Percentiles rank a stretch among this genome's conserved stretches.
Conservation (phyloP, 2,888 invertebrate species). For the Lepidochitona cinerea region DNA sequence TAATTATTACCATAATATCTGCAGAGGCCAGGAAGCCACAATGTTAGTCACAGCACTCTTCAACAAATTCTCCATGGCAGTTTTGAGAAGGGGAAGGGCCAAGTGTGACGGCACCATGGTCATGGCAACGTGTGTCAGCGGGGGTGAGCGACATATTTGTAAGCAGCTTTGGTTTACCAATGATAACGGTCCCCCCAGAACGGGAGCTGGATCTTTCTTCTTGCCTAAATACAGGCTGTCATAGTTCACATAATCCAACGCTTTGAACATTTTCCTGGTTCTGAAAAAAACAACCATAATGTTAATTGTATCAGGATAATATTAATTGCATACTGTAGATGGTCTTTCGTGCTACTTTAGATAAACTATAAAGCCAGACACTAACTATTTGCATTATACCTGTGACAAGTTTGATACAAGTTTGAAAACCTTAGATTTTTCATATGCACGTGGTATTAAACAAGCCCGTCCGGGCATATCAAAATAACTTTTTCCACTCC, state of each 20-base stretch:
- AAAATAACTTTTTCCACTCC: no score
- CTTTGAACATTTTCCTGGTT: slow-evolving; percentile 41
- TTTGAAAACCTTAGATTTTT: no score
- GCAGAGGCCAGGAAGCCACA: slow-evolving; percentile 54
- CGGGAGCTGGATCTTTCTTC: slow-evolving; percentile 17
- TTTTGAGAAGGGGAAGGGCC: slow-evolving; percentile 40
- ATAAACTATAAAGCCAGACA: no score
- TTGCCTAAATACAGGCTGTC: slow-evolving; percentile 38
- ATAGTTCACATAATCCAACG: slow-evolving; percentile 48
- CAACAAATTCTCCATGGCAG: slow-evolving; percentile 38
- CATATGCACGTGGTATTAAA: no score
- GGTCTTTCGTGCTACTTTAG: no score
- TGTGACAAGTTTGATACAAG: slow-evolving; percentile 29
- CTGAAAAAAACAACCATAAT: background rate
- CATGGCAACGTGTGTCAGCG: slow-evolving; percentile 23
- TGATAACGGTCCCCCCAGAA: slow-evolving; percentile 20
- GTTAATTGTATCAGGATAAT: no score
- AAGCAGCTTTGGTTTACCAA: slow-evolving; percentile 39
- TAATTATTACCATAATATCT: slow-evolving; percentile 49
- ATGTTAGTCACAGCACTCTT: slow-evolving; percentile 42
- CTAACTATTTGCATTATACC: background rate
- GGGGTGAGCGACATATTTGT: slow-evolving; percentile 7
- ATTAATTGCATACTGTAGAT: no score
- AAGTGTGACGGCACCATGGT: slow-evolving; percentile 40
- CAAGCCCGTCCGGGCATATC: no score